A percentile compares a stretch with the other conserved stretches of the same genome.
Evolutionary conservation across 2,113 vertebrate species (phyloP).

Genomic region (Sapayoa aenigma): DNA sequence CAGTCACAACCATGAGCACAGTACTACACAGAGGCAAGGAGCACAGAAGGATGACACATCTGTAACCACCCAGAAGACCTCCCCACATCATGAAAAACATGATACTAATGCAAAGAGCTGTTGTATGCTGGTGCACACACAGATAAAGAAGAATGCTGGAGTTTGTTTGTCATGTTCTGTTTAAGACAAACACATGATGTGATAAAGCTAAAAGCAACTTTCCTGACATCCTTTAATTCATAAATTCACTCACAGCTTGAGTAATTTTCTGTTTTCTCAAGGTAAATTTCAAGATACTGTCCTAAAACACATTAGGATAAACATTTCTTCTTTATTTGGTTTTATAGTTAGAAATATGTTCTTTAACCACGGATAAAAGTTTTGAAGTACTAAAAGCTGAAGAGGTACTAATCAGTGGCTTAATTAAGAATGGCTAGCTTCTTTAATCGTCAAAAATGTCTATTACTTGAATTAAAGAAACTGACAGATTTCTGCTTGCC

Average conservation of each 20-base stretch:
- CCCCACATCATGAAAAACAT: not conserved
- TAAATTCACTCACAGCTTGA: not conserved
- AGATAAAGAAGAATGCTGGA: rapidly evolving
- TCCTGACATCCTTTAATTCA: not conserved
- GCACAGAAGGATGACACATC: not conserved
- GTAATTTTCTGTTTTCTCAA: not conserved
- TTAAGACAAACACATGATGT: not conserved
- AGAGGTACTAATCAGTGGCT: not conserved
- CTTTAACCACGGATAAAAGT: not conserved
- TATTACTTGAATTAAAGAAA: not conserved
- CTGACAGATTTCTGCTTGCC: not conserved
- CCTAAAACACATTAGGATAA: not conserved
- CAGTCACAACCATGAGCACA: not conserved
- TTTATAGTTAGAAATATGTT: not conserved
- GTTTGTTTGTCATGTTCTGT: not conserved
- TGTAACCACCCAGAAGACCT: not conserved
- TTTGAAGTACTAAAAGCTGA: not conserved
- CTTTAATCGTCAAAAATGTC: constrained; percentile 39
- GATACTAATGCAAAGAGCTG: not conserved
- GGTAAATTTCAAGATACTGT: not conserved
- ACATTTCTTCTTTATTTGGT: not conserved
- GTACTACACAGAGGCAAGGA: not conserved
- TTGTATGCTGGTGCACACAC: rapidly evolving
- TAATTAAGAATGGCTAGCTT: constrained; percentile 11
- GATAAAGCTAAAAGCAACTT: not conserved